phyloP scores from a whole-genome alignment of 1,140 invertebrate genomes.

The Caerostris darwini region DNA sequence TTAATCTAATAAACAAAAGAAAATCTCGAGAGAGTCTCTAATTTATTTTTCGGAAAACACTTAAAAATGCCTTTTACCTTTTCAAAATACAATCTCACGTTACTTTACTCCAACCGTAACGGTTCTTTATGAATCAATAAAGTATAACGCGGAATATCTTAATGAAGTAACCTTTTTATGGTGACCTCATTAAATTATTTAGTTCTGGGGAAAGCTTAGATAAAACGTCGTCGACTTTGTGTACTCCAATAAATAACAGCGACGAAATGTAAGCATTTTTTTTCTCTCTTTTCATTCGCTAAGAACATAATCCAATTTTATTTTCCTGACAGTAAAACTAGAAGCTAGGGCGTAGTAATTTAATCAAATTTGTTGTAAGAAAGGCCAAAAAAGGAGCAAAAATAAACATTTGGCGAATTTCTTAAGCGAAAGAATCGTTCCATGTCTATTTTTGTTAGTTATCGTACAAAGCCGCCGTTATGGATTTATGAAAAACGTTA shows the following conservation, averaged over 20 bases:
- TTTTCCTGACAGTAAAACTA: constrained; percentile 59
- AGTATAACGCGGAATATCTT: neutral
- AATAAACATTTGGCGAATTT: neutral
- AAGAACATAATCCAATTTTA: constrained; percentile 74
- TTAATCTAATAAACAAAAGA: neutral
- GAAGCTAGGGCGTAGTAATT: constrained; percentile 52
- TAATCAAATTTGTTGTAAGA: constrained; percentile 66
- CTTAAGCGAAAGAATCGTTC: neutral
- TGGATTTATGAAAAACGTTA: constrained; percentile 50
- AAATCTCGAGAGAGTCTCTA: neutral
- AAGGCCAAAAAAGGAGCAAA: neutral
- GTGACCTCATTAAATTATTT: constrained; percentile 70
- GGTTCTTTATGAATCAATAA: constrained; percentile 34
- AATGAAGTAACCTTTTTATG: constrained; percentile 22
- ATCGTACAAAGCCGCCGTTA: neutral
- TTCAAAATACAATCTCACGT: neutral
- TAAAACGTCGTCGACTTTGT: constrained; percentile 53
- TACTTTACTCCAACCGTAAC: neutral
- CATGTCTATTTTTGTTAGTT: neutral
- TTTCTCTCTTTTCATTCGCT: constrained; percentile 8
- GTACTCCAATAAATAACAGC: constrained; percentile 54
- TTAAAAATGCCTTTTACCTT: neutral
- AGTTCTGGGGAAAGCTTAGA: constrained; percentile 37
- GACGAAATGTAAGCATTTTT: constrained; percentile 47
- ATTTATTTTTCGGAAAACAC: neutral